A percentile compares a stretch with the other conserved stretches of the same genome.
Conservation (phyloP, 2,113 vertebrate genomes). For the Chlamydotis undulata region DNA sequence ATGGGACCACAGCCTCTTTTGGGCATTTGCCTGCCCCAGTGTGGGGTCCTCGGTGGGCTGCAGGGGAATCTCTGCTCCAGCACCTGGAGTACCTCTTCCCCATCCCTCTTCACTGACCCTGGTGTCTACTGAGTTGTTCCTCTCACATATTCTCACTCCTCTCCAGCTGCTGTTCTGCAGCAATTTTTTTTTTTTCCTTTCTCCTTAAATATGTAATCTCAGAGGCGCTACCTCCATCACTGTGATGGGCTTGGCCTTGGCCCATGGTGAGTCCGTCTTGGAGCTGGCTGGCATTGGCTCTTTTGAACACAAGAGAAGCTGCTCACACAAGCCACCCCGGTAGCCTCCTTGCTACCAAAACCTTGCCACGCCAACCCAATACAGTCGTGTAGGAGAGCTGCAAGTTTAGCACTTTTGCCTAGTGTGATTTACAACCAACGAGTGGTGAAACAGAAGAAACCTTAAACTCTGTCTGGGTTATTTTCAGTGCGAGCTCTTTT, state of each 20-base stretch:
- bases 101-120: background rate
- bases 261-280: no score
- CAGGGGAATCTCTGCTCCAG: background rate
- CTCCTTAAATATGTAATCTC: background rate
- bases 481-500: fast-evolving
- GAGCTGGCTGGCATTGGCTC: background rate
- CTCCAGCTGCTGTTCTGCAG: background rate
- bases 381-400: fast-evolving
- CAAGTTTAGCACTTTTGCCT: background rate
- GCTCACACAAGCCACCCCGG: background rate
- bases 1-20: no score
- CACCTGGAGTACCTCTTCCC: background rate
- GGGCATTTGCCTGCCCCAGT: no score
- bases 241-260: background rate
- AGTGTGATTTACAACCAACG: background rate
- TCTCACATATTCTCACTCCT: background rate
- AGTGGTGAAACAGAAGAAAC: background rate
- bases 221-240: background rate
- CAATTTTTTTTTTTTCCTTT: background rate
- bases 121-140: background rate
- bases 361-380: fast-evolving
- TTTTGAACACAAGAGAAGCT: background rate
- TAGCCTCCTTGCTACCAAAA: background rate
- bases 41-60: background rate
- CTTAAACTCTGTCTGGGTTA: background rate